Percentiles rank a stretch among this genome's conserved stretches.
Conservation (phyloP, 2,113 vertebrate species). For the Otus sunia region DNA sequence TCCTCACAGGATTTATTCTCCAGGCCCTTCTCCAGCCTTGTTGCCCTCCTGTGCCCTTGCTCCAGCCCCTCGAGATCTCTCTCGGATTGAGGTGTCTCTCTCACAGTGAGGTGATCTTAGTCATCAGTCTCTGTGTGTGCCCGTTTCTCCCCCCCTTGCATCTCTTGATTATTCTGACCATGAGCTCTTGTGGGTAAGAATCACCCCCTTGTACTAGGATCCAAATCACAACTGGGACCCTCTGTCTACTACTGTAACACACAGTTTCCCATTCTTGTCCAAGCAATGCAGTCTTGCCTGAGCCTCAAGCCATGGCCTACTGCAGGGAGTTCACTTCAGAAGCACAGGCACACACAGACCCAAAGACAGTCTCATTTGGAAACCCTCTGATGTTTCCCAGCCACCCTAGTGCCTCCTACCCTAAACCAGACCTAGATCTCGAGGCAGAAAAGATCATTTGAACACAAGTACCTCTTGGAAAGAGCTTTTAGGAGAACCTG, state of each 20-base stretch:
- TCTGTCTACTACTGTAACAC: neutral
- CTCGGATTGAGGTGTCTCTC: too few relatives aligned
- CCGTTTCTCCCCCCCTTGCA: accelerated
- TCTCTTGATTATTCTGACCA: neutral
- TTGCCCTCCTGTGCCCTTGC: too few relatives aligned
- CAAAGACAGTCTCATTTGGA: neutral
- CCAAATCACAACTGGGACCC: neutral
- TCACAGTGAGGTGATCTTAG: neutral
- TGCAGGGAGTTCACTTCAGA: neutral
- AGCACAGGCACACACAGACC: neutral
- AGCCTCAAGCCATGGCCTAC: neutral
- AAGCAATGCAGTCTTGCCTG: neutral
- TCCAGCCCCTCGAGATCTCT: too few relatives aligned
- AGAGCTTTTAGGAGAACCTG: neutral
- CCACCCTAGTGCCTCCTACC: neutral
- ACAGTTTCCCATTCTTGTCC: neutral
- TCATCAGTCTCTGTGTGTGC: neutral
- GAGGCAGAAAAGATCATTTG: neutral
- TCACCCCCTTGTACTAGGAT: neutral
- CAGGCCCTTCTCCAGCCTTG: too few relatives aligned
- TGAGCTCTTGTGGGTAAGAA: neutral
- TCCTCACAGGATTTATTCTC: too few relatives aligned
- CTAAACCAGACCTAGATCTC: neutral
- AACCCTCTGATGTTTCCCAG: neutral
- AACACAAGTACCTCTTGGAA: neutral